A percentile compares a stretch with the other conserved stretches of the same genome.
Evolutionary conservation across 2,113 vertebrate species (phyloP).

Genomic region (Cyanocitta stelleri): DNA sequence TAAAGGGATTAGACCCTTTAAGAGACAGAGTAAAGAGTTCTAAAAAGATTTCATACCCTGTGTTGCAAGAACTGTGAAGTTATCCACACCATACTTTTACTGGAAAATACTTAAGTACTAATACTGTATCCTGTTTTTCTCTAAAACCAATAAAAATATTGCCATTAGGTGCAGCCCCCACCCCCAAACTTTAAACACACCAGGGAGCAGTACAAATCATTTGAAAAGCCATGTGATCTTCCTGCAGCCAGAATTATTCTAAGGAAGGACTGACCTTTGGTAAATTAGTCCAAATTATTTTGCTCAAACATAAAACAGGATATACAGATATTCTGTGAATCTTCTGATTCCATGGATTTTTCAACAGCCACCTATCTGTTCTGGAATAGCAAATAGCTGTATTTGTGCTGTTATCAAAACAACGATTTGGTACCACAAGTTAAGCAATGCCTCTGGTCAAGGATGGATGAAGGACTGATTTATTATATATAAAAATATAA

Average conservation of each 20-base stretch:
- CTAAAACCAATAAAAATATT: background rate
- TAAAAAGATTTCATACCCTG: background rate
- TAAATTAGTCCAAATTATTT: background rate
- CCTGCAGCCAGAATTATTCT: background rate
- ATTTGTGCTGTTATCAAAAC: background rate
- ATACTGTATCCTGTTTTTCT: background rate
- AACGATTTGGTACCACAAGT: background rate
- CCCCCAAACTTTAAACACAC: background rate
- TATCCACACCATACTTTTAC: background rate
- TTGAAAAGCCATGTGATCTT: background rate
- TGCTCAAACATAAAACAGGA: background rate
- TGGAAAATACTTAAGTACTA: background rate
- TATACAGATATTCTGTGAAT: background rate
- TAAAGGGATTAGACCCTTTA: background rate
- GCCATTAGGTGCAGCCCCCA: background rate
- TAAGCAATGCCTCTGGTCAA: background rate
- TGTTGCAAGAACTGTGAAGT: background rate
- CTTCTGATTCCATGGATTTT: background rate
- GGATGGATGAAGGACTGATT: background rate
- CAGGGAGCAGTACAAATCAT: background rate
- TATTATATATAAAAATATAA: background rate
- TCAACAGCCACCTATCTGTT: background rate
- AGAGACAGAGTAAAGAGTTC: background rate
- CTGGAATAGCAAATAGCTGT: background rate
- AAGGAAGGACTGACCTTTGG: background rate